Conservation (phyloP, 2,888 invertebrate genomes). For the Rotaria sp. region DNA sequence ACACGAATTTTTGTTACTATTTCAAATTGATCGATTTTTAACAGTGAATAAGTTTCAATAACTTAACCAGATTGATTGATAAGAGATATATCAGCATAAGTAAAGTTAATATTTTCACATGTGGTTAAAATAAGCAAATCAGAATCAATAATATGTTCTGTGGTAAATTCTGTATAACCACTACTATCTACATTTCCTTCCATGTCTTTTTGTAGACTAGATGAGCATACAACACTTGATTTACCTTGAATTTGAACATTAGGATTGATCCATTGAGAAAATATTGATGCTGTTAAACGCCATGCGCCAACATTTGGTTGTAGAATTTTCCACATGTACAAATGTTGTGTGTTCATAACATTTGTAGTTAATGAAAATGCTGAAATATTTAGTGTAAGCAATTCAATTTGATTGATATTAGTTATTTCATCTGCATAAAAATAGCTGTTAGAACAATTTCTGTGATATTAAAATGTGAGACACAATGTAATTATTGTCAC, state of each 20-base stretch:
- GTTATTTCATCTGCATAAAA: neutral
- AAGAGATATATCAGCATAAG: neutral
- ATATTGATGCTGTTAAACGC: neutral
- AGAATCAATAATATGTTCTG: neutral
- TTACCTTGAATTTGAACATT: slow-evolving; percentile 7
- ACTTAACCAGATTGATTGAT: neutral
- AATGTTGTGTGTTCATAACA: neutral
- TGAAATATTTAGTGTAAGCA: neutral
- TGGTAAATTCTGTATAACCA: neutral
- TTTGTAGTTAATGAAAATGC: neutral
- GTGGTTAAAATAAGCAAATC: neutral
- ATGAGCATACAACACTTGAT: neutral
- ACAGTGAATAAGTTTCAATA: neutral
- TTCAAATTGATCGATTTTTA: neutral
- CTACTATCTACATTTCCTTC: neutral
- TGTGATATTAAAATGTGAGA: no score
- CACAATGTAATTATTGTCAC: no score
- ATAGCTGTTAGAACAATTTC: no score
- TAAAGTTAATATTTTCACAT: neutral
- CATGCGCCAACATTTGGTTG: neutral
- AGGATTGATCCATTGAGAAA: neutral
- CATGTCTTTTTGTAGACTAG: neutral
- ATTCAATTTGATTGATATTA: neutral
- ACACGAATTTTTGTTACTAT: neutral
- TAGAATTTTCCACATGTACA: slow-evolving; percentile 13